These are phyloP conservation scores for Hypsibius dujardini DNA, from an alignment of 1,140 invertebrate species.

Conservation along the genomic window DNA sequence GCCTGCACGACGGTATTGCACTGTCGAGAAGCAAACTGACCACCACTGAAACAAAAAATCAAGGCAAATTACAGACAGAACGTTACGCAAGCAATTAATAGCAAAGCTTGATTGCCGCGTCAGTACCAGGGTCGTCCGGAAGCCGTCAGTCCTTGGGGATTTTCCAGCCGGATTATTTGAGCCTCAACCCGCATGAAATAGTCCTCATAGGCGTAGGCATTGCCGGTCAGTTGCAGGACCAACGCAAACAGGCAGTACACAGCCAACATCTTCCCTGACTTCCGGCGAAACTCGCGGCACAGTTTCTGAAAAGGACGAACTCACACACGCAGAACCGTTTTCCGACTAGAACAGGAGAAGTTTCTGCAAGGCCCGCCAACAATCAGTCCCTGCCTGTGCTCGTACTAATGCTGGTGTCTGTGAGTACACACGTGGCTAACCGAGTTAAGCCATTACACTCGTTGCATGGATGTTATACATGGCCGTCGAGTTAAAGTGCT, in stretches of 20 bases:
- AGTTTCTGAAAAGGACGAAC: neutral
- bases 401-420: no score
- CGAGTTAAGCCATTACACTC: no score
- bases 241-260: neutral
- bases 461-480: no score
- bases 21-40: neutral
- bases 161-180: conserved; percentile 9
- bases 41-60: no score
- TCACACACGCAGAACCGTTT: neutral
- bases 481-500: no score
- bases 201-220: neutral
- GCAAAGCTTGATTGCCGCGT: no score
- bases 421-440: no score
- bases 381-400: no score
- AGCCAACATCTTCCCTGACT: neutral
- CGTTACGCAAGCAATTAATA: no score
- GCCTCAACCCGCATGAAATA: neutral
- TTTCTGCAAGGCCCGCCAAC: neutral
- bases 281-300: neutral
- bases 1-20: neutral
- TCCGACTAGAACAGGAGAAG: neutral
- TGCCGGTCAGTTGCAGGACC: neutral
- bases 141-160: neutral
- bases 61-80: no score
- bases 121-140: neutral